Conservation (phyloP, 2,888 invertebrate species). For the Tetragonula carbonaria region DNA sequence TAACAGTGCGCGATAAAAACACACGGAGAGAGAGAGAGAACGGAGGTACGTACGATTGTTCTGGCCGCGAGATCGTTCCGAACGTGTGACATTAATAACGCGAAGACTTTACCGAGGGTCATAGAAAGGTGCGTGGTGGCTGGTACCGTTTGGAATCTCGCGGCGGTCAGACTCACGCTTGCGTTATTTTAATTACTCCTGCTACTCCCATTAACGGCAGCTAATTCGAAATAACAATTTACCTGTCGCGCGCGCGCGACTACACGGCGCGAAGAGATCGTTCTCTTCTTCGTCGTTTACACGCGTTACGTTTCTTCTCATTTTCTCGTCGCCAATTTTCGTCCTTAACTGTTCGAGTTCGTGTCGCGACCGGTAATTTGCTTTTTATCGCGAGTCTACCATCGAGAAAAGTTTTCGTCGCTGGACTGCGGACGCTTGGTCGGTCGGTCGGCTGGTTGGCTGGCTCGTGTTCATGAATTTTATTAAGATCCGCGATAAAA, state of each 20-base stretch:
- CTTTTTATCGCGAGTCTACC: constrained; percentile 79
- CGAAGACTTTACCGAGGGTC: constrained; percentile 12
- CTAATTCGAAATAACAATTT: constrained; percentile 73
- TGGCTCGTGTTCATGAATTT: constrained; percentile 80
- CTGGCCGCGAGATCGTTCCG: constrained; percentile 9
- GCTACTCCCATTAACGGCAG: constrained; percentile 60
- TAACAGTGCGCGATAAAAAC: constrained; percentile 27
- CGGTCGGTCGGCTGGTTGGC: constrained; percentile 10
- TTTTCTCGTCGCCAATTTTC: constrained; percentile 59
- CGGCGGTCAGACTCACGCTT: too few relatives aligned
- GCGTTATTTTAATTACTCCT: constrained; percentile 57
- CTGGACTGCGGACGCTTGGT: constrained; percentile 12
- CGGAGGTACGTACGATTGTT: constrained; percentile 4
- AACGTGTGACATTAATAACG: constrained; percentile 24
- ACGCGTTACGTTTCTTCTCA: constrained; percentile 66
- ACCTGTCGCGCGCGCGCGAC: constrained; percentile 41
- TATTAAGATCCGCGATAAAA: constrained; percentile 80
- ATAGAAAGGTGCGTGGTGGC: too few relatives aligned
- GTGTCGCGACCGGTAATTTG: constrained; percentile 78
- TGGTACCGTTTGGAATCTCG: background rate
- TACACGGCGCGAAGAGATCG: constrained; percentile 23
- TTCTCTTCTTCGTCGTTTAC: constrained; percentile 48
- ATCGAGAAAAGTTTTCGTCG: constrained; percentile 80
- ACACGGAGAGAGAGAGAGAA: too few relatives aligned
- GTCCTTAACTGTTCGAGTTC: constrained; percentile 57